Base-by-base conservation (phyloP, 1,140 invertebrate genomes). In the Pectinophora gossypiella region DNA sequence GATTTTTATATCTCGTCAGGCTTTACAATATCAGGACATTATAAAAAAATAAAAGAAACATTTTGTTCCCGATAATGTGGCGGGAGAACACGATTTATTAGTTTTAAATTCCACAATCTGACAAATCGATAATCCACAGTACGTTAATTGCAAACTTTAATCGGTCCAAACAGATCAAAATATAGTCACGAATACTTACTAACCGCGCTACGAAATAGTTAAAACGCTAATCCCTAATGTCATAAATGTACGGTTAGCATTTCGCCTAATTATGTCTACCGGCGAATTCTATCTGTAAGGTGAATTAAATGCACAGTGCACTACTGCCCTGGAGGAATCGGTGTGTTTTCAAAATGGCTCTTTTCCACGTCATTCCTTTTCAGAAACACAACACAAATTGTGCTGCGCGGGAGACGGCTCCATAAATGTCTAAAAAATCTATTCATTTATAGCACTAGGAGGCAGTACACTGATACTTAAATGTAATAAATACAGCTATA, bases 321-420 rank as follows among this genome's bases (percentile, higher is more conserved):
- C 78, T 76, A 78, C 75, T 85, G 64, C 76, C 71, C 70, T 63
- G 76, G 72, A 56, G 53, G 66, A 68, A 88, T 88, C 90, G 91
- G 90, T 90, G 91, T 91, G 90, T 90, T 91, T 91, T 90, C 90
- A 89, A 88, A 91, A 91, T 91, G 90, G 90, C 90, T 91, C 90
- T 91, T 91, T 91, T 91, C 90, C 90, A 89, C 87, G 73, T 80
- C 61, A 75, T 85, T 89, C 87, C 90, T 91, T 91, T 91, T 89
- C 88, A 86, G 89, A 91, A 91, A 91, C 91, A 91, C 91, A 91
- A 91, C 91, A 91, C 91, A 91, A 91, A 87, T 78, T 65, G 79
- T 82, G 80, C 72, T 66, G 72, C 66, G 64, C 59, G 63, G 64
- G 72, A 70, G 71, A 65, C 54, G 51, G 27, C 38, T 7, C 56